These are phyloP conservation scores for Pithys albifrons DNA, from an alignment of 2,113 vertebrate genomes.

Conservation along the genomic window DNA sequence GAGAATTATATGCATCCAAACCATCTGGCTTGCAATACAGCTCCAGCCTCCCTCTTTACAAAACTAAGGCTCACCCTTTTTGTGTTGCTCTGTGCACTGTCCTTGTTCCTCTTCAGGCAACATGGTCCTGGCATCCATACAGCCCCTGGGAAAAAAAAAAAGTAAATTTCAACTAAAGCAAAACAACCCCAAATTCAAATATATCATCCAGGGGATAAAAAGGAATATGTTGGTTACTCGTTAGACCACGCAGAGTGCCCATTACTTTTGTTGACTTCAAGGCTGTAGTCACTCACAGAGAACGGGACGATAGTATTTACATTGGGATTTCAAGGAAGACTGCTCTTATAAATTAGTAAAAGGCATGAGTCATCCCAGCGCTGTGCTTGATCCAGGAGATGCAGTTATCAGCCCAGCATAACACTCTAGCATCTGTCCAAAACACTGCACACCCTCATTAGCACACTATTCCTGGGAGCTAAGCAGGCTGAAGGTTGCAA, in stretches of 20 bases:
- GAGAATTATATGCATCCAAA: neutral
- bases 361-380: slow-evolving; percentile 72
- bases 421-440: slow-evolving; percentile 68
- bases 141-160: neutral
- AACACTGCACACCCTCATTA: slow-evolving; percentile 49
- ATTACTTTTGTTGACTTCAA: slow-evolving; percentile 66
- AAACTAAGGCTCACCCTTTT: neutral
- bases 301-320: slow-evolving; percentile 47
- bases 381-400: slow-evolving; percentile 70
- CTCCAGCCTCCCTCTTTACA: neutral
- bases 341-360: slow-evolving; percentile 80
- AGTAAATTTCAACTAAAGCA: slow-evolving; percentile 1
- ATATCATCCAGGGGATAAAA: neutral
- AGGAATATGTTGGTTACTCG: neutral
- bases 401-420: slow-evolving; percentile 65
- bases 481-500: slow-evolving; percentile 47
- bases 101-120: neutral
- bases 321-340: slow-evolving; percentile 73
- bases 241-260: neutral
- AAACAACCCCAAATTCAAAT: slow-evolving; percentile 8
- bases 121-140: neutral
- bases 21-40: neutral
- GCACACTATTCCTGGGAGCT: slow-evolving; percentile 51
- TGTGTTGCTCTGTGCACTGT: neutral
- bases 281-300: slow-evolving; percentile 51